A percentile compares a stretch with the other conserved stretches of the same genome.
These are phyloP conservation scores for Cabera pusaria DNA, from an alignment of 2,888 invertebrate species.

Conservation along the genomic window DNA sequence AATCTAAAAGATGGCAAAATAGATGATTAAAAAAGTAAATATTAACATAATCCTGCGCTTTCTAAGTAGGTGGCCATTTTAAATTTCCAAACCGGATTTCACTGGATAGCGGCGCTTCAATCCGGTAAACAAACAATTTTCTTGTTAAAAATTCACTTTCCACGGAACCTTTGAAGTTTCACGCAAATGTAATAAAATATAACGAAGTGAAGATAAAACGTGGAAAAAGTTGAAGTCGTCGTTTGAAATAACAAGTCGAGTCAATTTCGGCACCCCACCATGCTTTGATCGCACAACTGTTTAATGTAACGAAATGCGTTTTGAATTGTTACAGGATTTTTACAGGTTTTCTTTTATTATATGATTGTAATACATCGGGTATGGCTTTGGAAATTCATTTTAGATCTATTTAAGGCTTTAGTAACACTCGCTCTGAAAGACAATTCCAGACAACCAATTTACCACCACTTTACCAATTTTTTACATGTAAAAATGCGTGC, in stretches of 20 bases:
- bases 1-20: too few species aligned
- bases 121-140: slow-evolving; percentile 39
- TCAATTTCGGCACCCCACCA: slow-evolving; percentile 40
- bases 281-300: slow-evolving; percentile 56
- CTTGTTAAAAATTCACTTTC: slow-evolving; percentile 35
- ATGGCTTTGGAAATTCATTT: too few species aligned
- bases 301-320: slow-evolving; percentile 28
- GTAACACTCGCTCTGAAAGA: too few species aligned
- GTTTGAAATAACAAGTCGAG: slow-evolving; percentile 35
- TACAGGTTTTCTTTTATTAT: too few species aligned
- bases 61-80: slow-evolving; percentile 3
- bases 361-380: too few species aligned
- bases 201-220: slow-evolving; percentile 53
- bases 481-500: too few species aligned
- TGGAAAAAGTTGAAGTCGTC: slow-evolving; percentile 19
- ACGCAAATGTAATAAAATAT: slow-evolving; percentile 54
- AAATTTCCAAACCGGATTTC: slow-evolving; percentile 1
- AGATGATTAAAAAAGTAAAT: slow-evolving; percentile 1
- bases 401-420: too few species aligned
- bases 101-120: slow-evolving; percentile 23
- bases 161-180: slow-evolving; percentile 38
- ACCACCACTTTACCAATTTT: too few species aligned
- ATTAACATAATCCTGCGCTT: slow-evolving; percentile 3
- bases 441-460: too few species aligned
- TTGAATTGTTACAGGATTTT: too few species aligned